phyloP scores from a whole-genome alignment of 2,113 vertebrate genomes.

The Corynorhinus townsendii region DNA sequence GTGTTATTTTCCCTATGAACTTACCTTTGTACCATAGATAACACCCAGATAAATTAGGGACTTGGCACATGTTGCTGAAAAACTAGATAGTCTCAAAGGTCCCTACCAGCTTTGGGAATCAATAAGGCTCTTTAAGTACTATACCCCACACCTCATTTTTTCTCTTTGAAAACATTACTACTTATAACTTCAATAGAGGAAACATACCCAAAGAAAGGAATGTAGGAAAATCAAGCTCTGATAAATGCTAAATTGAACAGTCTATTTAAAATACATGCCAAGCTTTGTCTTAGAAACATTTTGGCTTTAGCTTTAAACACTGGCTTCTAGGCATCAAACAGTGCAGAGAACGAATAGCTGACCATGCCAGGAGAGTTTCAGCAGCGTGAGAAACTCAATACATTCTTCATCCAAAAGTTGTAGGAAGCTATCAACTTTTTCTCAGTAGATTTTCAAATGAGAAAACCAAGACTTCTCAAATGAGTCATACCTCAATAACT shows the following conservation, averaged over 20 bases:
- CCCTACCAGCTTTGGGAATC: neutral
- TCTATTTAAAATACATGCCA: neutral
- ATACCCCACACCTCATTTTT: neutral
- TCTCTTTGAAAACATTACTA: neutral
- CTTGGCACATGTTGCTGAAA: neutral
- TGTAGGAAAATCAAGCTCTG: neutral
- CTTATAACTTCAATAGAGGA: neutral
- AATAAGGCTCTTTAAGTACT: neutral
- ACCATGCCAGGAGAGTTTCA: neutral
- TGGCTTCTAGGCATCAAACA: neutral
- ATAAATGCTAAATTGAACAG: neutral
- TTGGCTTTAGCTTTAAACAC: neutral
- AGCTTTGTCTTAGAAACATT: neutral
- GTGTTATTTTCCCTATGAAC: neutral
- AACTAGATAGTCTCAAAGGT: neutral
- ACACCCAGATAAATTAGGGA: neutral
- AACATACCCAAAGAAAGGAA: neutral
- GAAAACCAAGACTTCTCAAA: slow-evolving; percentile 13
- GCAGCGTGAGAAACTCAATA: neutral
- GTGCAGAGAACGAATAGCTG: neutral
- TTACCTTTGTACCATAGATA: neutral
- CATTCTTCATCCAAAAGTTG: neutral
- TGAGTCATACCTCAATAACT: slow-evolving; percentile 18
- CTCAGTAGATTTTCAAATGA: slow-evolving; percentile 26
- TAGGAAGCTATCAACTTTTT: slow-evolving; percentile 17